Percentiles rank a stretch among this genome's conserved stretches.
Evolutionary conservation across 2,113 vertebrate genomes (phyloP).

Genomic region (Phylloscopus whistleri): DNA sequence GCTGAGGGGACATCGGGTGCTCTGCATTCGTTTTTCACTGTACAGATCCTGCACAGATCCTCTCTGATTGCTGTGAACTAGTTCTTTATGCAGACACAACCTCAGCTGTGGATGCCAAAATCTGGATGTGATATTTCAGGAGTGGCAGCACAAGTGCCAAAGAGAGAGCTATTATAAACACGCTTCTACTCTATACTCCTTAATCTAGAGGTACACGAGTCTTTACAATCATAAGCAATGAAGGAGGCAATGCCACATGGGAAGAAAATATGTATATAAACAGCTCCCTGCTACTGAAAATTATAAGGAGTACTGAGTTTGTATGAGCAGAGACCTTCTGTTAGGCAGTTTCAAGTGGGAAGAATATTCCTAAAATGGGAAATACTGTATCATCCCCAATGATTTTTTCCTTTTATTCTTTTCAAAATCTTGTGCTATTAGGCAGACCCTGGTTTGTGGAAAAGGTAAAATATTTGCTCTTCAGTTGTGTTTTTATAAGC

Average conservation of each 20-base stretch:
- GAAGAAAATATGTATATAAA: slow-evolving; percentile 49
- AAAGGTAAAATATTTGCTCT: slow-evolving; percentile 1
- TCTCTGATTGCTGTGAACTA: slow-evolving; percentile 5
- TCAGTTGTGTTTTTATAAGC: slow-evolving; percentile 9
- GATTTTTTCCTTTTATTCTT: background rate
- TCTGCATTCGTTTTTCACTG: background rate
- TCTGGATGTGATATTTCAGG: slow-evolving; percentile 40
- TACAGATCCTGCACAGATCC: background rate
- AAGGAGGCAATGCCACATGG: slow-evolving; percentile 24
- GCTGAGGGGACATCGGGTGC: background rate
- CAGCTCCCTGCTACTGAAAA: slow-evolving; percentile 31
- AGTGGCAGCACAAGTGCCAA: slow-evolving; percentile 43
- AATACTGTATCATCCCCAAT: background rate
- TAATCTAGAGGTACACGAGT: slow-evolving; percentile 12
- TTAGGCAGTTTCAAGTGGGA: slow-evolving; percentile 41
- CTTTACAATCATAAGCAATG: slow-evolving; percentile 24
- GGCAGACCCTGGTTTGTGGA: background rate
- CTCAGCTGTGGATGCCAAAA: slow-evolving; percentile 5
- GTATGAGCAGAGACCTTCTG: slow-evolving; percentile 43
- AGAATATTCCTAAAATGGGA: slow-evolving; percentile 28
- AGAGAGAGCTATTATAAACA: slow-evolving; percentile 46
- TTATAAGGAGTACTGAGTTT: slow-evolving; percentile 23
- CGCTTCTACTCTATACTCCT: background rate
- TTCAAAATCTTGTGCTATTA: background rate
- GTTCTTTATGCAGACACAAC: slow-evolving; percentile 39